Percentiles rank a stretch among this genome's conserved stretches.
phyloP scores from a whole-genome alignment of 2,113 vertebrate genomes.

The Gnathonemus echidnorhynchus region DNA sequence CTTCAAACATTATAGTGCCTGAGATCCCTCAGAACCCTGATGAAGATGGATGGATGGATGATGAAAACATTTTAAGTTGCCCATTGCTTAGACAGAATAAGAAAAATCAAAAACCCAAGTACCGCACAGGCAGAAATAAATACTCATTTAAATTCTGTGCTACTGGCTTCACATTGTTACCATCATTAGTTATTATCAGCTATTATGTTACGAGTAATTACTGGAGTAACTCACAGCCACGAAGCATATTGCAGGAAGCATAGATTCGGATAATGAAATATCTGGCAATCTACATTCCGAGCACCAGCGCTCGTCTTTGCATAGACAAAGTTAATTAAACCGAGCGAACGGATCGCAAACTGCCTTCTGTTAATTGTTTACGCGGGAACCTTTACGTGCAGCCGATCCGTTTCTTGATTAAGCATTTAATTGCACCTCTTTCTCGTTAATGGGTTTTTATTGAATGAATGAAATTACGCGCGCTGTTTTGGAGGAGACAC shows the following conservation, averaged over 20 bases:
- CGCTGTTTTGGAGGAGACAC: not conserved
- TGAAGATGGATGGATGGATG: not conserved
- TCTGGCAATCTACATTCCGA: not conserved
- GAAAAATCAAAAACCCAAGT: not conserved
- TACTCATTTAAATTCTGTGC: not conserved
- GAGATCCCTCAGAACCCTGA: no score
- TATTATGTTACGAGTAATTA: not conserved
- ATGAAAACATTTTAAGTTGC: not conserved
- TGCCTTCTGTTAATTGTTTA: constrained; percentile 7
- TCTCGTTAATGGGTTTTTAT: constrained; percentile 1
- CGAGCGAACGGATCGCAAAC: not conserved
- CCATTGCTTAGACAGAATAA: not conserved
- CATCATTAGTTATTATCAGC: not conserved
- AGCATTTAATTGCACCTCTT: constrained; percentile 4
- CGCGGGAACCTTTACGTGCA: not conserved
- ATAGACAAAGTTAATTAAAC: constrained; percentile 7
- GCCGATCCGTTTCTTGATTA: not conserved
- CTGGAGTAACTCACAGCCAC: not conserved
- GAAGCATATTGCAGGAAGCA: not conserved
- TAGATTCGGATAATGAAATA: not conserved
- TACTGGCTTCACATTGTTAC: not conserved
- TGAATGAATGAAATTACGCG: not conserved
- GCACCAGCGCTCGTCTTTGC: not conserved
- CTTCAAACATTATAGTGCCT: no score
- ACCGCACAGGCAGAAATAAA: not conserved